Evolutionary conservation across 1,140 invertebrate species (phyloP), one percentile per base, ranked within the genome.

Genomic region (Macrosteles quadrilineatus): DNA sequence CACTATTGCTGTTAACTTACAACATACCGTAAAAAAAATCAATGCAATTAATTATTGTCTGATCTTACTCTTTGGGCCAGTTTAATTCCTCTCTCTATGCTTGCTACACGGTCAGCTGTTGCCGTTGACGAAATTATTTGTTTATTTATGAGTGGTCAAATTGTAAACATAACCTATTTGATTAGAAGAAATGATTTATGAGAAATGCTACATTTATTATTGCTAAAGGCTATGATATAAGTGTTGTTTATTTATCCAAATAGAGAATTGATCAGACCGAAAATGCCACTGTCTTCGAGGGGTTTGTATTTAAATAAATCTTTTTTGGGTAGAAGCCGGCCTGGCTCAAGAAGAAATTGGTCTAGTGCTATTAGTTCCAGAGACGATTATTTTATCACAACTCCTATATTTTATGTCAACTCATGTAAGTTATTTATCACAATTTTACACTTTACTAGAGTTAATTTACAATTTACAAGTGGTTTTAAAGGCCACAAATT

Each of bases 361-460:
- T 19, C 47, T 11, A 21, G n/a, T 19, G 3, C 14, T 50, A 11
- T 3, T n/a, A 50, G 32, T 30, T 36, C 32, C 2, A 59, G n/a
- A 59, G 29, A 66, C 1, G 29, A 66, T 2, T 75, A 73, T 67
- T 77, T 74, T 69, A 74, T 98, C 36, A 96, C 96, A 45, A 98
- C 96, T 1, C 97, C 97, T 0, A 98, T 98, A 81, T 98, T 97
- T 84, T 98, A 98, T 81, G 95, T 97, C 1, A 98, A 98, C 85
- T 92, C 92, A 76, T 87, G 94, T 96, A 85, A 82, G 83, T 80
- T 66, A 62, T 47, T 6, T 12, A 55, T 21, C 40, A 72, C 40
- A 47, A 19, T 40, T 59, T 21, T 70, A 66, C 25, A 59, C n/a
- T n/a, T n/a, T n/a, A n/a, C n/a, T n/a, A n/a, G n/a, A n/a, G n/a